Base-by-base conservation (phyloP, 2,888 invertebrate genomes). In the Melolontha melolontha region DNA sequence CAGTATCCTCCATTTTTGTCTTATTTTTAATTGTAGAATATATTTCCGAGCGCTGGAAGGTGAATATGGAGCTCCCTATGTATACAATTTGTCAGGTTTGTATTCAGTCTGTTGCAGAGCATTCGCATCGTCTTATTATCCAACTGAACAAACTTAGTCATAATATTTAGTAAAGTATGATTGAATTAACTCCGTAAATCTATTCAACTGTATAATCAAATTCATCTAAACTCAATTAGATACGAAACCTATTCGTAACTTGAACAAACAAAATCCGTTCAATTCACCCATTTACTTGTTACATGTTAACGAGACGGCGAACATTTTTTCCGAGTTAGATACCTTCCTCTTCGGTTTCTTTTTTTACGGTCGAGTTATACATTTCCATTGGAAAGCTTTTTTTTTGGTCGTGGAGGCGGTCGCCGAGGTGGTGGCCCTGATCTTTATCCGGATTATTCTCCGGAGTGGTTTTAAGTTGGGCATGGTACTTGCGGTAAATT, bases 401-500 rank as follows among this genome's bases (percentile, higher is more conserved):
- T 44, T 40, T 42, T 52, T 34, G 72, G 71, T 70, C 72, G 34
- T 34, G 34, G 34, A 34, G 34, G 34, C 34, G 59, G 59, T 62
- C 59, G 59, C 59, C 27, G 59, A 62, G 47, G 59, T 49, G 59
- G 34, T 62, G 59, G 59, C 59, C 47, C 34, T 70, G 75, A 76
- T 77, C 77, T 70, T 75, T 74, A 78, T 78, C 77, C 75, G 75
- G 77, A 78, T 79, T 79, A 79, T 75, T 75, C 79, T 77, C 79
- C 51, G 68, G 79, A 78, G 80, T 77, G 76, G 77, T 76, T 78
- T 80, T 78, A 78, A 77, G 72, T 78, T 72, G 78, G 74, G 76
- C 76, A 74, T 74, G 74, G 75, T 74, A 76, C 76, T 79, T 78
- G 74, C 75, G 70, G 74, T 73, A 79, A 80, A 80, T 80, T 80